Percentiles rank a stretch among this genome's conserved stretches.
Evolutionary conservation across 2,888 invertebrate genomes (phyloP).

Genomic region (Drosophila trichaetosa): DNA sequence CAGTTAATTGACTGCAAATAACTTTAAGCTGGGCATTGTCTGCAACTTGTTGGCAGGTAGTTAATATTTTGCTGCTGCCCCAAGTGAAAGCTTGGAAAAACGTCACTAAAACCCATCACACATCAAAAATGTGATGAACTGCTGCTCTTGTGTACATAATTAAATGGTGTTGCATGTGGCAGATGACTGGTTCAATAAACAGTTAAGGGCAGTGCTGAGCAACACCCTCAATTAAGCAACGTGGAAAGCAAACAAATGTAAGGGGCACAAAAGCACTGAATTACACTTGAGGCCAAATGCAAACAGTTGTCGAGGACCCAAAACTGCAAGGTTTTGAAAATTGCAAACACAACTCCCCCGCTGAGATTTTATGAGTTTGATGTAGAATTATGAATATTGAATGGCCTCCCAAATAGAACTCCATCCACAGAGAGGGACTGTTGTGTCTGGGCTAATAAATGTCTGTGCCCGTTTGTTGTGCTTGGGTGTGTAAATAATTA

Average conservation of each 20-base stretch:
- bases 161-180: constrained; percentile 55
- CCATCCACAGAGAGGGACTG: constrained; percentile 28
- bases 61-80: constrained; percentile 32
- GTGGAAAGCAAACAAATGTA: constrained; percentile 60
- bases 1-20: not conserved
- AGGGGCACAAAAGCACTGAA: constrained; percentile 5
- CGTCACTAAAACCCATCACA: constrained; percentile 1
- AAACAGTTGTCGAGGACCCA: constrained; percentile 43
- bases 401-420: constrained; percentile 23
- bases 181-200: constrained; percentile 51
- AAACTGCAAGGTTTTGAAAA: constrained; percentile 51
- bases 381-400: constrained; percentile 77
- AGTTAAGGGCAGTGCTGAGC: constrained; percentile 31
- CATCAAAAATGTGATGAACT: constrained; percentile 4
- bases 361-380: constrained; percentile 29
- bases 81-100: constrained; percentile 36
- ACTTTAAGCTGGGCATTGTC: constrained; percentile 8
- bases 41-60: constrained; percentile 53
- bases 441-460: constrained; percentile 69
- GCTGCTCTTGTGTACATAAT: constrained; percentile 50
- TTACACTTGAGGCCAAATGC: constrained; percentile 35
- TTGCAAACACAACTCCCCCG: constrained; percentile 2
- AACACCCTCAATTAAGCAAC: constrained; percentile 68
- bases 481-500: constrained; percentile 72
- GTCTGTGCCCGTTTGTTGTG: constrained; percentile 35